These are phyloP conservation scores for Actinernus sp. DNA, from an alignment of 92 coral and sea anemone genomes.

Conservation along the genomic window DNA sequence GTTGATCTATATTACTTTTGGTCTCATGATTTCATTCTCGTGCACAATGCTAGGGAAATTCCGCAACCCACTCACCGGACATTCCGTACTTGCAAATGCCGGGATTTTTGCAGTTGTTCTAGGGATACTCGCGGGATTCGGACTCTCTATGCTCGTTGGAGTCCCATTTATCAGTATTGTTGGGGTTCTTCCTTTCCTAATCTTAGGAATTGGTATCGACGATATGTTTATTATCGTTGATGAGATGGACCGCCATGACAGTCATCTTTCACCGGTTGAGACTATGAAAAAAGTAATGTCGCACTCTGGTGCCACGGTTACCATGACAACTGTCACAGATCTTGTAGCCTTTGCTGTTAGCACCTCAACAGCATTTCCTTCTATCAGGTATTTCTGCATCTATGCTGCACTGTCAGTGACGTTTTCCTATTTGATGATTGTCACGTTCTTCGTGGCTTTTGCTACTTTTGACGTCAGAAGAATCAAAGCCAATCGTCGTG, in stretches of 20 bases:
- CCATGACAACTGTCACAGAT: constrained; percentile 87
- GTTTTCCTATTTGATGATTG: constrained; percentile 68
- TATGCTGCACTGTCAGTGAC: constrained; percentile 82
- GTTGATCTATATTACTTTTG: constrained; percentile 55
- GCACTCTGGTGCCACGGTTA: constrained; percentile 76
- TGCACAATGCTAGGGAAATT: constrained; percentile 67
- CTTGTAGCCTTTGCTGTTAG: constrained; percentile 86
- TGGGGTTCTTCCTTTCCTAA: constrained; percentile 81
- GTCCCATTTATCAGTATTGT: constrained; percentile 73
- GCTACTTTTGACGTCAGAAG: constrained; percentile 76
- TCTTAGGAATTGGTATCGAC: constrained; percentile 86
- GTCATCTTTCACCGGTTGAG: constrained; percentile 47
- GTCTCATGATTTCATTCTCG: constrained; percentile 72
- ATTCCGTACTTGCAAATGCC: constrained; percentile 63
- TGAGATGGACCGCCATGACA: constrained; percentile 62
- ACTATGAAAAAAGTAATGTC: constrained; percentile 77
- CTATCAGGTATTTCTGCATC: constrained; percentile 76
- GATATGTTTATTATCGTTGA: constrained; percentile 83
- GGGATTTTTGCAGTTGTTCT: constrained; percentile 76
- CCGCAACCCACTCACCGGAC: constrained; percentile 78
- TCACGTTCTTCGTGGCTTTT: constrained; percentile 80
- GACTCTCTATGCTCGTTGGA: constrained; percentile 55
- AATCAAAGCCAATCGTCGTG: constrained; percentile 75
- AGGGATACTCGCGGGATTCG: constrained; percentile 74
- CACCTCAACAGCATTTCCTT: constrained; percentile 70